A percentile compares a stretch with the other conserved stretches of the same genome.
phyloP scores from a whole-genome alignment of 2,888 invertebrate species.

The Ormyrus nitidulus region DNA sequence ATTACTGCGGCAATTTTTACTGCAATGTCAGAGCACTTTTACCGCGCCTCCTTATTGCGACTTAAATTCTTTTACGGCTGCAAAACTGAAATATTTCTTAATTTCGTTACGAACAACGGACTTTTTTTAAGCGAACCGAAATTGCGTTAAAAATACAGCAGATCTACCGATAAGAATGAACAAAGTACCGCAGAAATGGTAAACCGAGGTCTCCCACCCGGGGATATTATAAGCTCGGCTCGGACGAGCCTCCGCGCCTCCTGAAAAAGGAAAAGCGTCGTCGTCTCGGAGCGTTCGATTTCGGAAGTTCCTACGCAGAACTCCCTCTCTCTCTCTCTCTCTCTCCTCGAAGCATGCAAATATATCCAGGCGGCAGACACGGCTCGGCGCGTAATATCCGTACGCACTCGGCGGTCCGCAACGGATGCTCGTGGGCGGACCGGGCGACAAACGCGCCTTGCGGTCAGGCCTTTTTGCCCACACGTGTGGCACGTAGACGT shows the following conservation, averaged over 20 bases:
- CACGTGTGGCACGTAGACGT: neutral
- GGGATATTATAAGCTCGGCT: neutral
- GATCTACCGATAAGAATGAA: no score
- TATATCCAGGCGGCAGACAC: slow-evolving; percentile 2
- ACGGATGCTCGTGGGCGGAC: slow-evolving; percentile 56
- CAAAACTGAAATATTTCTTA: no score
- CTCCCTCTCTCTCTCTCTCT: no score
- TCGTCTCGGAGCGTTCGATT: slow-evolving; percentile 13
- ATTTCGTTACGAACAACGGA: no score
- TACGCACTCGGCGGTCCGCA: slow-evolving; percentile 6
- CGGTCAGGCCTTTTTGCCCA: slow-evolving; percentile 16
- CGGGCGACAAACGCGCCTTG: slow-evolving; percentile 35
- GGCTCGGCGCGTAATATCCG: neutral
- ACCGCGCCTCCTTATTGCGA: no score
- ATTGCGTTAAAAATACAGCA: no score
- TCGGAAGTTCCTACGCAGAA: slow-evolving; percentile 13
- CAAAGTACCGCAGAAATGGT: no score
- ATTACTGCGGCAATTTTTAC: slow-evolving; percentile 1
- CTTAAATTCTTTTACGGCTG: no score
- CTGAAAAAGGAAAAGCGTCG: slow-evolving; percentile 15
- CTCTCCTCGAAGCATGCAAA: slow-evolving; percentile 9
- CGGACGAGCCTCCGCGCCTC: neutral
- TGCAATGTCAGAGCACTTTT: neutral
- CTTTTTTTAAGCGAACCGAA: no score
- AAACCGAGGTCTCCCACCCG: no score